These are phyloP conservation scores for human DNA, from an alignment of 2,113 vertebrate genomes.

Conservation along the genomic window DNA sequence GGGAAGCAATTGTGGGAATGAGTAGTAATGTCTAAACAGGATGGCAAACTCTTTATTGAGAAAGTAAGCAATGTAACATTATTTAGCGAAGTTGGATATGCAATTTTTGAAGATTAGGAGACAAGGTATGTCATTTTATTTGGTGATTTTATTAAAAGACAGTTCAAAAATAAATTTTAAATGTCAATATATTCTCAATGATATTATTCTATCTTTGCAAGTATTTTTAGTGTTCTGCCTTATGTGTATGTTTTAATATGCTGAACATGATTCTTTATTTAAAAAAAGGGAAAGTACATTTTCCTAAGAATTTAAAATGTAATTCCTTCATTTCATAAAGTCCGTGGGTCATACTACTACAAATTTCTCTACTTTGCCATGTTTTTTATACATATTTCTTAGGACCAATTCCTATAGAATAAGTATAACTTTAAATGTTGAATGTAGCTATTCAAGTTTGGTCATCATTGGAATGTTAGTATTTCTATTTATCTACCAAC, in stretches of 20 bases:
- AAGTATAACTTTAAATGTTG: neutral
- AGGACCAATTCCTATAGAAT: neutral
- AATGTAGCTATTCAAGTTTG: neutral
- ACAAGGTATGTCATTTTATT: neutral
- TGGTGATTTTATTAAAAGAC: neutral
- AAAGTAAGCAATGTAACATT: neutral
- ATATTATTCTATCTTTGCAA: neutral
- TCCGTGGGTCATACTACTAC: neutral
- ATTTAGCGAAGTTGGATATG: neutral
- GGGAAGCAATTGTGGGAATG: slow-evolving; percentile 16
- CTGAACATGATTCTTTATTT: neutral
- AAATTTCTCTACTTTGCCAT: neutral
- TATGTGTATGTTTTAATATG: neutral
- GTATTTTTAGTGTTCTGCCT: neutral
- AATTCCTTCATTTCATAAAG: neutral
- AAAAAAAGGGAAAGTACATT: neutral
- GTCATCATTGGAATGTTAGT: neutral
- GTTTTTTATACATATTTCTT: neutral
- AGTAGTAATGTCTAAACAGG: neutral
- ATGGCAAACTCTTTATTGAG: neutral
- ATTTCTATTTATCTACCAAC: neutral
- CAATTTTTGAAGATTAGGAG: neutral
- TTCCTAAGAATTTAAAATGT: neutral
- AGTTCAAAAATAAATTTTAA: slow-evolving; percentile 14
- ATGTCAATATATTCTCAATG: neutral